Evolutionary conservation across 1,140 invertebrate genomes (phyloP).

Genomic region (Sitobion miscanthi): DNA sequence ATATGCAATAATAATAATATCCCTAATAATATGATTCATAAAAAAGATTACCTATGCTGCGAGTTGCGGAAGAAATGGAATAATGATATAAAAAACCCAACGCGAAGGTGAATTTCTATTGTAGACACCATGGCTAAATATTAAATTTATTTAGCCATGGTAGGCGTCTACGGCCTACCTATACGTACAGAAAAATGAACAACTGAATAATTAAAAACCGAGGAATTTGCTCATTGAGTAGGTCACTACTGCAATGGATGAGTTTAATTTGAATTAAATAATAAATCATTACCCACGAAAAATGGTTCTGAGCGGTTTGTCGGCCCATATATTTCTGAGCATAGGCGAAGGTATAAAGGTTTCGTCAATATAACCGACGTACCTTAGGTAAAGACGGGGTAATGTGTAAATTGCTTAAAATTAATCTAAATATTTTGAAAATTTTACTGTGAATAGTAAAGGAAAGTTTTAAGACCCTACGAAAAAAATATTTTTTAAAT

Average conservation of each 20-base stretch:
- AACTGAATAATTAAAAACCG: background rate
- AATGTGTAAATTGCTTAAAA: background rate
- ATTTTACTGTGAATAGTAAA: background rate
- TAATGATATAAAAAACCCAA: background rate
- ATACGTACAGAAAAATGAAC: background rate
- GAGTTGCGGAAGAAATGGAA: background rate
- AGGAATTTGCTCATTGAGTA: background rate
- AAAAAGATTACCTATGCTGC: background rate
- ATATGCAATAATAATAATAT: background rate
- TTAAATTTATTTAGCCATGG: no score
- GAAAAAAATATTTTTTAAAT: background rate
- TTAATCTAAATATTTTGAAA: background rate
- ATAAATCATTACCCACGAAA: background rate
- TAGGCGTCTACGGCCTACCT: no score
- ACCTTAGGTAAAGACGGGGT: background rate
- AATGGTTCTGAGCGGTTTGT: background rate
- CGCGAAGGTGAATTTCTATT: background rate
- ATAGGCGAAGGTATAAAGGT: no score
- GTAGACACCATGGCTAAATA: no score
- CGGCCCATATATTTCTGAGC: background rate
- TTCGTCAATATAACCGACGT: background rate
- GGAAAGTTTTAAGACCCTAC: background rate
- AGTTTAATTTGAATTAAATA: background rate
- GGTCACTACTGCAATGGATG: background rate
- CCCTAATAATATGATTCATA: background rate